These are phyloP conservation scores for Tipula helvola DNA, from an alignment of 2,888 invertebrate genomes.

Conservation along the genomic window DNA sequence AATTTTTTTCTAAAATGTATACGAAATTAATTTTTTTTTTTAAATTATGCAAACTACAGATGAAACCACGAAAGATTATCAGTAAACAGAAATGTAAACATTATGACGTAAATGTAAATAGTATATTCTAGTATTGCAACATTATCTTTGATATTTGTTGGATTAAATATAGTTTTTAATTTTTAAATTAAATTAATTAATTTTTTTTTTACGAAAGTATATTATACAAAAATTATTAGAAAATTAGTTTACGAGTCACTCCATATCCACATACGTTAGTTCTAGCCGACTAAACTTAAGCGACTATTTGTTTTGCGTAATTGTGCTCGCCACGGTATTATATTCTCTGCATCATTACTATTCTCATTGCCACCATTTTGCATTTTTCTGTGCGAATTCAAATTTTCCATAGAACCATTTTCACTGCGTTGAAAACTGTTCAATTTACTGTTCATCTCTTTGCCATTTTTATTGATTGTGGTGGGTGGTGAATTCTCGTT, in stretches of 20 bases:
- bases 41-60: neutral
- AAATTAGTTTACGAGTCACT: neutral
- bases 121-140: neutral
- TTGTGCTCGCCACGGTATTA: conserved; percentile 83
- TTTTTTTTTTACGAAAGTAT: neutral
- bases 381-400: conserved; percentile 20
- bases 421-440: conserved; percentile 17
- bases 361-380: conserved; percentile 22
- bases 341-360: conserved; percentile 49
- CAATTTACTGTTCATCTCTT: conserved; percentile 19
- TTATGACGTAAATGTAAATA: neutral
- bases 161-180: neutral
- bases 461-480: conserved; percentile 15
- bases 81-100: neutral
- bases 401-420: conserved; percentile 18
- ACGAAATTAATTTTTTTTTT: neutral
- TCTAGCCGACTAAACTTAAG: conserved; percentile 62
- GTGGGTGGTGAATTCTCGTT: conserved; percentile 22
- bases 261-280: neutral
- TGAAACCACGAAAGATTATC: neutral
- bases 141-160: conserved; percentile 8
- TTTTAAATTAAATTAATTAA: neutral
- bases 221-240: neutral
- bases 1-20: neutral
- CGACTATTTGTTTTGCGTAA: conserved; percentile 83